Conservation (phyloP, 2,888 invertebrate genomes). For the Rhimphoctona megacephalus region DNA sequence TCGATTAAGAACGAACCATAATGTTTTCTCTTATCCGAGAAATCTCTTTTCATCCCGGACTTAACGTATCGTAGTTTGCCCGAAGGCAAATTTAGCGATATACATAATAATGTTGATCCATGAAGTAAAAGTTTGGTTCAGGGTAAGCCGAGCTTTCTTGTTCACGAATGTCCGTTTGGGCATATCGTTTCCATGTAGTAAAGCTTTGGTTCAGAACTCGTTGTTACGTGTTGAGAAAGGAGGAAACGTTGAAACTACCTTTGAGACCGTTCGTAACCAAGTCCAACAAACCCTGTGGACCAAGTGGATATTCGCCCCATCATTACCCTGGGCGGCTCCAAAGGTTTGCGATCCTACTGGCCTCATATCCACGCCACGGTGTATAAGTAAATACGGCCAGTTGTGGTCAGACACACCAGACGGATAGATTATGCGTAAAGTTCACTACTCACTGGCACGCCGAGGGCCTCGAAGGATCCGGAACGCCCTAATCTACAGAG, state of each 20-base stretch:
- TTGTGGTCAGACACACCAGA: conserved; percentile 57
- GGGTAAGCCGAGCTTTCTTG: background rate
- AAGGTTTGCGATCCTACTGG: conserved; percentile 59
- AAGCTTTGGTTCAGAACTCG: conserved; percentile 35
- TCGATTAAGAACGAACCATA: background rate
- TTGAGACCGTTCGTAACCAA: conserved; percentile 65
- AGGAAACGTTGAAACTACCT: conserved; percentile 49
- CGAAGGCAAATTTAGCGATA: background rate
- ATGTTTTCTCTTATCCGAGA: background rate
- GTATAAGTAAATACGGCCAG: conserved; percentile 58
- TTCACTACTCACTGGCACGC: conserved; percentile 36
- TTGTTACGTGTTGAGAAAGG: background rate
- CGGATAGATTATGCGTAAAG: conserved; percentile 67
- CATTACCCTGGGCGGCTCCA: conserved; percentile 42
- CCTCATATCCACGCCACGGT: conserved; percentile 40
- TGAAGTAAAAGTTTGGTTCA: background rate
- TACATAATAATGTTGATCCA: background rate
- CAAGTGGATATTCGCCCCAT: conserved; percentile 52
- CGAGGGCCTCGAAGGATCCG: conserved; percentile 36
- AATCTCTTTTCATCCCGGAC: background rate
- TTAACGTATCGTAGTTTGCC: background rate
- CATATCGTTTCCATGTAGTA: background rate
- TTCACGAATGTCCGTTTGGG: conserved; percentile 7
- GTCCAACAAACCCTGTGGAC: conserved; percentile 61
- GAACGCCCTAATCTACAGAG: conserved; percentile 61